Percentiles rank a stretch among this genome's conserved stretches.
These are phyloP conservation scores for Psilanteris sp. DNA, from an alignment of 1,140 invertebrate genomes.

Conservation along the genomic window DNA sequence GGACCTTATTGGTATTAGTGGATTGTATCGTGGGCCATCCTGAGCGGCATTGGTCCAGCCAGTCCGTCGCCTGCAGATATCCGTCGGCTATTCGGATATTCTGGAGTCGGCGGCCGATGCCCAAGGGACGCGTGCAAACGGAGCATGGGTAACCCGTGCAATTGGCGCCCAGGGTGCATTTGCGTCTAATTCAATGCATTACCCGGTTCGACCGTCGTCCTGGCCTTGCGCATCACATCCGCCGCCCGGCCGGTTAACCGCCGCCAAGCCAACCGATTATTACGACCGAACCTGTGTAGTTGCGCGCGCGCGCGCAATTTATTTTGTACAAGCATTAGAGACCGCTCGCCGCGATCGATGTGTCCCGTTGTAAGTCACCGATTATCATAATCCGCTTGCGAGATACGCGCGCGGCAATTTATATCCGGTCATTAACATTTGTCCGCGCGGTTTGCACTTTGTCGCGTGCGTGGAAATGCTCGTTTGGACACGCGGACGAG, in stretches of 20 bases:
- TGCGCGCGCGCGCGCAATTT: conserved; percentile 35
- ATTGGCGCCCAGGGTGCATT: conserved; percentile 78
- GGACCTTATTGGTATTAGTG: conserved; percentile 19
- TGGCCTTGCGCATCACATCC: conserved; percentile 46
- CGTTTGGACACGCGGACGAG: too few relatives aligned
- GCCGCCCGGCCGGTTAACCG: conserved; percentile 49
- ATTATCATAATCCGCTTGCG: conserved; percentile 40
- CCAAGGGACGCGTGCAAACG: conserved; percentile 72
- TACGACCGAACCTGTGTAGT: conserved; percentile 28
- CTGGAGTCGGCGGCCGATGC: conserved; percentile 65
- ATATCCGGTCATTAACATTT: conserved; percentile 4
- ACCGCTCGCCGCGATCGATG: conserved; percentile 29
- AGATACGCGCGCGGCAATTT: conserved; percentile 8
- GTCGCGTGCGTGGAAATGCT: too few relatives aligned
- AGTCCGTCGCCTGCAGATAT: conserved; percentile 46
- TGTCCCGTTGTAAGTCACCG: conserved; percentile 14
- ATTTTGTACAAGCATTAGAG: conserved; percentile 43
- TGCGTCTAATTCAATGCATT: conserved; percentile 79
- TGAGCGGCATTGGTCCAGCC: conserved; percentile 35
- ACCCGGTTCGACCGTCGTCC: conserved; percentile 65
- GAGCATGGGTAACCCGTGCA: conserved; percentile 74
- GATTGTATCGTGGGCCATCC: conserved; percentile 31
- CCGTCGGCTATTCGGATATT: conserved; percentile 58
- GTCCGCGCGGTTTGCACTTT: neutral
- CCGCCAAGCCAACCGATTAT: conserved; percentile 55